Conservation (phyloP, 2,797 vertebrate species). For the Betta splendens region DNA sequence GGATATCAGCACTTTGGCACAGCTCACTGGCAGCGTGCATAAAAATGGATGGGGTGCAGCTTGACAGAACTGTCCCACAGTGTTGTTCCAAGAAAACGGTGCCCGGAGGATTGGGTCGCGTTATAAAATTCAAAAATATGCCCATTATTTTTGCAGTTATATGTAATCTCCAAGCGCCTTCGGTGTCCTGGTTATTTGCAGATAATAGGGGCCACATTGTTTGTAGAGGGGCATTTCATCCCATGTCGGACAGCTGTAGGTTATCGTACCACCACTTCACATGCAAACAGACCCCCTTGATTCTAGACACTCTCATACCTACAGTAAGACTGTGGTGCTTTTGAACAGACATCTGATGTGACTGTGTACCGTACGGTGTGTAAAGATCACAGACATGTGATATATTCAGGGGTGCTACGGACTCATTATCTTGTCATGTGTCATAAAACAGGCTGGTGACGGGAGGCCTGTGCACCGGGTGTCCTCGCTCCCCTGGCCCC, state of each 20-base stretch:
- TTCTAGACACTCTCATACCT: slow-evolving; percentile 43
- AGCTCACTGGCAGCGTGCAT: slow-evolving; percentile 74
- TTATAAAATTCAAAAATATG: slow-evolving; percentile 78
- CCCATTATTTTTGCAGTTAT: slow-evolving; percentile 71
- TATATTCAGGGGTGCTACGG: slow-evolving; percentile 61
- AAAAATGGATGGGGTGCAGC: slow-evolving; percentile 71
- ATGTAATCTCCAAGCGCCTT: slow-evolving; percentile 72
- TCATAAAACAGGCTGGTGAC: slow-evolving; percentile 59
- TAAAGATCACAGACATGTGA: slow-evolving; percentile 49
- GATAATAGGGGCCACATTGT: slow-evolving; percentile 61
- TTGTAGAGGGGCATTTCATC: slow-evolving; percentile 42
- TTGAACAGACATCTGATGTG: slow-evolving; percentile 47
- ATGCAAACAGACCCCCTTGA: slow-evolving; percentile 48
- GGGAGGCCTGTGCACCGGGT: slow-evolving; percentile 30
- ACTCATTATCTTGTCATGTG: slow-evolving; percentile 77
- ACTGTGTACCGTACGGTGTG: slow-evolving; percentile 38
- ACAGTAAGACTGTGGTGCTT: slow-evolving; percentile 48
- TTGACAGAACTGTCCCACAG: slow-evolving; percentile 67
- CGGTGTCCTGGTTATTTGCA: slow-evolving; percentile 58
- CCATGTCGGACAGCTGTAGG: slow-evolving; percentile 55
- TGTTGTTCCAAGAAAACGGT: slow-evolving; percentile 69
- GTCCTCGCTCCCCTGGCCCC: slow-evolving; percentile 61
- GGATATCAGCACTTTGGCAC: slow-evolving; percentile 79
- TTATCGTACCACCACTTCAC: too few species aligned
- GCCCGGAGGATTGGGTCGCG: slow-evolving; percentile 73